Conservation (phyloP, 2,113 vertebrate species). For the Callorhinus ursinus region DNA sequence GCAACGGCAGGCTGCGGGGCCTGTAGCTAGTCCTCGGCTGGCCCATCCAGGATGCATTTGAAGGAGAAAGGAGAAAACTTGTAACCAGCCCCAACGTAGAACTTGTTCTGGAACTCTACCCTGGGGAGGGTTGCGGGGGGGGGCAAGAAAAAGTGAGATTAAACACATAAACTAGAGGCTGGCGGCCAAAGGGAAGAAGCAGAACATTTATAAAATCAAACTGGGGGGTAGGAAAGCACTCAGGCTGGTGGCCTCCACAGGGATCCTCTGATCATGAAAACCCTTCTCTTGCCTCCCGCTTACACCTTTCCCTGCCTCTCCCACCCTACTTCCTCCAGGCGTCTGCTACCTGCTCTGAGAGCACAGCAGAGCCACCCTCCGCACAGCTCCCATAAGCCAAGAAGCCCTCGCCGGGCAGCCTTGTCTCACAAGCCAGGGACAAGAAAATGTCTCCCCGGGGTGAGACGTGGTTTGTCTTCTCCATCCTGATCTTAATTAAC, state of each 20-base stretch:
- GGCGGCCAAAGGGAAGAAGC: not conserved
- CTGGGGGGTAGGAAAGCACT: no score
- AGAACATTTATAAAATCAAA: not conserved
- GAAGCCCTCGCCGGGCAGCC: fast-evolving
- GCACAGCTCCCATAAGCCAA: not conserved
- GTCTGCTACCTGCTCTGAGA: not conserved
- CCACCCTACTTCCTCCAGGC: no score
- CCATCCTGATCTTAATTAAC: not conserved
- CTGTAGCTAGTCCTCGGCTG: constrained; percentile 76
- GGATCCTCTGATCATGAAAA: not conserved
- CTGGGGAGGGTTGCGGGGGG: constrained; percentile 66
- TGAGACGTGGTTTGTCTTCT: fast-evolving
- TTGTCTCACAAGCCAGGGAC: fast-evolving
- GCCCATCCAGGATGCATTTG: constrained; percentile 84
- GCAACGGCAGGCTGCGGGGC: fast-evolving
- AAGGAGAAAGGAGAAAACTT: constrained; percentile 90
- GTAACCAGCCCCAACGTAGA: constrained; percentile 87
- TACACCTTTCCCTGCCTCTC: fast-evolving
- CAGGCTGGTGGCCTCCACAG: not conserved
- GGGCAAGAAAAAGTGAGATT: not conserved
- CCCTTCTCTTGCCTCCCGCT: not conserved
- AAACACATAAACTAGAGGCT: not conserved
- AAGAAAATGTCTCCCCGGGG: fast-evolving
- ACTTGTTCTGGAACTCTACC: constrained; percentile 93
- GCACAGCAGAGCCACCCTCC: not conserved